These are phyloP conservation scores for Callopanchax toddi DNA, from an alignment of 2,113 vertebrate species.

Conservation along the genomic window DNA sequence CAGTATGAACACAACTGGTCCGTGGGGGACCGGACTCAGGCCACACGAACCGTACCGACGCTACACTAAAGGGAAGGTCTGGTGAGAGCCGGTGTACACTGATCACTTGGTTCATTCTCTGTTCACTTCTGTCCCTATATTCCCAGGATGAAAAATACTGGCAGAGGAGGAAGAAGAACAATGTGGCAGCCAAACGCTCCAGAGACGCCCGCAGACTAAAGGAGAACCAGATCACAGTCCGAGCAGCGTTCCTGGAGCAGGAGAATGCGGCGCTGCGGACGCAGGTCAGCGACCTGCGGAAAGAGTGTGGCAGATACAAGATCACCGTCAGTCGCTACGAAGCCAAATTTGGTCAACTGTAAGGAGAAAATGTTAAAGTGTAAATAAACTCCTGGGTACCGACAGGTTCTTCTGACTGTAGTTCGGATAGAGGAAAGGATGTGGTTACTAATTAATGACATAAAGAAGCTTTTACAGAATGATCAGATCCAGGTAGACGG, in stretches of 20 bases:
- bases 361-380: slow-evolving; percentile 67
- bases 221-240: slow-evolving; percentile 97
- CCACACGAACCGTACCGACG: too few relatives aligned
- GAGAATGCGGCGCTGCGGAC: slow-evolving; percentile 91
- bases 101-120: background rate
- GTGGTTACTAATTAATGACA: too few relatives aligned
- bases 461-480: too few relatives aligned
- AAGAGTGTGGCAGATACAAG: slow-evolving; percentile 90
- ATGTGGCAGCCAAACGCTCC: slow-evolving; percentile 93
- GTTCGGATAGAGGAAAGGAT: too few relatives aligned
- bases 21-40: too few relatives aligned
- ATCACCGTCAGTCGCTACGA: slow-evolving; percentile 87
- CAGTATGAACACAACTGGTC: too few relatives aligned
- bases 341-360: slow-evolving; percentile 90
- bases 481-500: too few relatives aligned
- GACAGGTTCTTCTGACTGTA: too few relatives aligned
- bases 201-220: slow-evolving; percentile 93
- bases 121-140: background rate
- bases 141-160: slow-evolving; percentile 94
- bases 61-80: background rate
- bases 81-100: background rate
- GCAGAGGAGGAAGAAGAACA: slow-evolving; percentile 95
- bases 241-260: slow-evolving; percentile 94
- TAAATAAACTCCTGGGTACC: background rate
- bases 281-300: slow-evolving; percentile 92